Conservation (phyloP, 2,888 invertebrate species). For the Bhutanitis thaidina region DNA sequence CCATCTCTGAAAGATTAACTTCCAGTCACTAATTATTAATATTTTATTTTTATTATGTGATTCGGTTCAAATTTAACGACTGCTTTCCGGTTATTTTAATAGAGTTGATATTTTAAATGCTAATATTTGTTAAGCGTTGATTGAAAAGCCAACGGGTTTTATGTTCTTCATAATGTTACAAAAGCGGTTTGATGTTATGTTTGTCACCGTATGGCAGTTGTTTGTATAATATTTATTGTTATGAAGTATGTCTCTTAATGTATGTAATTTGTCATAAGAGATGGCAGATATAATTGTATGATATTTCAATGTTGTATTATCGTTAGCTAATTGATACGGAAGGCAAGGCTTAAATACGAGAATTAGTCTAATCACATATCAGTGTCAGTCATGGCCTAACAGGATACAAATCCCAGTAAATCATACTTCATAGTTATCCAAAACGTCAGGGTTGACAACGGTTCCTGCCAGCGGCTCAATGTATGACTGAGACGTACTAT, state of each 20-base stretch:
- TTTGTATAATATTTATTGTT: slow-evolving; percentile 28
- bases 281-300: not conserved
- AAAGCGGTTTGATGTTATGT: slow-evolving; percentile 41
- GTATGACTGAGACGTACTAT: slow-evolving; percentile 50
- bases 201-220: slow-evolving; percentile 42
- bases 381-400: slow-evolving; percentile 43
- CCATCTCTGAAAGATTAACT: slow-evolving; percentile 63
- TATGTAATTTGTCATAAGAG: slow-evolving; percentile 12
- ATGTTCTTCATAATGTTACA: slow-evolving; percentile 34
- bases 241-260: slow-evolving; percentile 35
- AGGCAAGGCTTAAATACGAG: slow-evolving; percentile 12
- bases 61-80: slow-evolving; percentile 58
- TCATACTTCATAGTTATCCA: slow-evolving; percentile 71
- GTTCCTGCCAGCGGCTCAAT: slow-evolving; percentile 67
- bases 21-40: slow-evolving; percentile 66
- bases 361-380: slow-evolving; percentile 20
- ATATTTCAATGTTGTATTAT: too few relatives aligned
- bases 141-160: slow-evolving; percentile 60
- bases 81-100: slow-evolving; percentile 61
- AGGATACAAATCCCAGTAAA: slow-evolving; percentile 48
- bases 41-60: slow-evolving; percentile 66
- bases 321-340: not conserved
- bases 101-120: slow-evolving; percentile 55
- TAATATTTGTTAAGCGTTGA: slow-evolving; percentile 61
- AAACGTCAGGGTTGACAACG: slow-evolving; percentile 73